Base-by-base conservation (phyloP, 2,113 vertebrate genomes). In the Pseudorasbora parva region DNA sequence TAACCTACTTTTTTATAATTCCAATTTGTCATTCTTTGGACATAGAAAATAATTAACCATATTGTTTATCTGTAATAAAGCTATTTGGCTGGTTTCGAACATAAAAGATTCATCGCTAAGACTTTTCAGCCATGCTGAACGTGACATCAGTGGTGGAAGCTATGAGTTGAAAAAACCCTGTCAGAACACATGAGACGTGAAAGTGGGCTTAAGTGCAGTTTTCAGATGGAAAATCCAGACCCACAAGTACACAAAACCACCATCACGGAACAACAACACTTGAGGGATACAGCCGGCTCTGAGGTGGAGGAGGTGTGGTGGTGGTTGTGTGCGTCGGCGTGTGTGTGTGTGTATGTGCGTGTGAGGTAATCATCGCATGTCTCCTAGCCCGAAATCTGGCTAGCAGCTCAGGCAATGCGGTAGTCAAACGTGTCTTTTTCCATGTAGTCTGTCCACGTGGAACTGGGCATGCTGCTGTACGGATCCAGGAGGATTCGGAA, bases 401-500 rank as follows among this genome's bases (percentile, higher is more conserved):
- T 57, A 37, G 8, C 14, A 56, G 30, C 51, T 95, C 92, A 96
- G 90, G 94, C 94, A 77, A 96, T 94, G 88, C 94, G 93, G 82
- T 96, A 96, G 83, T 95, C 94, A 10, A 95, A 94, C 0, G 95
- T 94, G 90, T 95, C 95, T 79, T 96, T 96, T 88, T 96, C 95
- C 82, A 95, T 94, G 89, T 95, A 95, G 89, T 96, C 95, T 10
- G 94, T 95, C 95, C 95, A 96, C 60, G 94, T 95, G 89, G 95
- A 95, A 2, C 95, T 94, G 23, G 95, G 94, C 94, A 95, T 96
- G 88, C 94, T 96, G 82, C 94, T 95, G 89, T 96, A 96, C 0
- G 95, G 95, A 87, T 96, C 95, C 71, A 96, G 93, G 80, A 96
- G 93, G 90, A 96, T 96, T 73, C 95, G 93, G 90, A 95, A 96